phyloP scores from a whole-genome alignment of 2,113 vertebrate species.

The Cavia aperea region DNA sequence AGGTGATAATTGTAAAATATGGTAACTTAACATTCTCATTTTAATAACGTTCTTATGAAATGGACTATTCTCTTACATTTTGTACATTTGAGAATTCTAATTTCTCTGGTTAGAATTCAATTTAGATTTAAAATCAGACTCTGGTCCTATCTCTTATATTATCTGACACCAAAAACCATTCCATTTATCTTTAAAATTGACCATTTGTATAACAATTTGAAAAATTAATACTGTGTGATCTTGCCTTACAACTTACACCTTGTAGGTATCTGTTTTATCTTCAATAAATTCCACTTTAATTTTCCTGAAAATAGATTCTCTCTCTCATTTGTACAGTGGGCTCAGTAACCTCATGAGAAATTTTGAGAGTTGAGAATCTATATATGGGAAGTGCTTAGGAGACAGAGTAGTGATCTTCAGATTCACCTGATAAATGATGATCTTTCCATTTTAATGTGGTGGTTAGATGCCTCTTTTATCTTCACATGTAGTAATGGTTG shows the following conservation, averaged over 20 bases:
- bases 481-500: neutral
- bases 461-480: neutral
- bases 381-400: neutral
- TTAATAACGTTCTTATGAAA: neutral
- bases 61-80: neutral
- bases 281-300: neutral
- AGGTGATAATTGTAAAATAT: neutral
- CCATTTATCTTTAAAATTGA: neutral
- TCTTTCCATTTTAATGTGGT: neutral
- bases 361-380: neutral
- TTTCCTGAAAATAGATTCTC: neutral
- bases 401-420: neutral
- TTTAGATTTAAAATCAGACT: neutral
- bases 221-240: neutral
- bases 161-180: neutral
- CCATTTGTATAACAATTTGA: neutral
- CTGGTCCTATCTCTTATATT: neutral
- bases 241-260: neutral
- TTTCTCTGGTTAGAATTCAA: neutral
- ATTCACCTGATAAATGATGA: neutral
- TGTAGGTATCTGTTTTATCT: neutral
- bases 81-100: neutral
- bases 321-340: neutral
- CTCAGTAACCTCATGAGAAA: no score
- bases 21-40: neutral